A percentile compares a stretch with the other conserved stretches of the same genome.
These are phyloP conservation scores for Notodonta dromedarius DNA, from an alignment of 2,888 invertebrate genomes.

Conservation along the genomic window DNA sequence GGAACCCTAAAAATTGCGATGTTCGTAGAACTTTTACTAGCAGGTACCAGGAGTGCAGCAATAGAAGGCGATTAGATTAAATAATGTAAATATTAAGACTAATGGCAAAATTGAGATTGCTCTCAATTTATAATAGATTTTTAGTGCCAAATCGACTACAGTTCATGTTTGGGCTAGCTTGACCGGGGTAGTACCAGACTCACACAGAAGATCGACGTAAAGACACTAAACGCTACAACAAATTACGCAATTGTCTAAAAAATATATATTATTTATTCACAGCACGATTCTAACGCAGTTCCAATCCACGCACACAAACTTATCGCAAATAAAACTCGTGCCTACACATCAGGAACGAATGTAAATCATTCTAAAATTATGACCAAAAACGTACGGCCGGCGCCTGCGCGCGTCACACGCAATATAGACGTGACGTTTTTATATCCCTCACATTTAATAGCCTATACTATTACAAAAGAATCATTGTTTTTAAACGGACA, in stretches of 20 bases:
- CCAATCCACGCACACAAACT: constrained; percentile 26
- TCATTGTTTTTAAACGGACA: constrained; percentile 76
- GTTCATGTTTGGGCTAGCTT: too few relatives aligned
- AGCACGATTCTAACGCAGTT: constrained; percentile 2
- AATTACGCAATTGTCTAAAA: constrained; percentile 4
- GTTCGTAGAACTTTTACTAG: too few relatives aligned
- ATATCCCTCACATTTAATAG: constrained; percentile 73
- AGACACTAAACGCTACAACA: too few relatives aligned
- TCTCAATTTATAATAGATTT: too few relatives aligned
- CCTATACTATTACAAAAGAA: constrained; percentile 81
- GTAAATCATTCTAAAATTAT: constrained; percentile 78
- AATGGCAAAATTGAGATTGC: too few relatives aligned
- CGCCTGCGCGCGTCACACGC: constrained; percentile 43
- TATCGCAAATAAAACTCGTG: constrained; percentile 49
- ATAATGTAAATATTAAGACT: too few relatives aligned
- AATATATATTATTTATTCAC: constrained; percentile 9
- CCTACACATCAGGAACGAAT: constrained; percentile 43
- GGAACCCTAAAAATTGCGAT: too few relatives aligned
- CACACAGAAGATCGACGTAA: too few relatives aligned
- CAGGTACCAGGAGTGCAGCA: too few relatives aligned
- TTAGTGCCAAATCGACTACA: too few relatives aligned
- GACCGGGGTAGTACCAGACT: too few relatives aligned
- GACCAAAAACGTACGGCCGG: constrained; percentile 55
- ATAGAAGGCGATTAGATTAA: constrained; percentile 2
- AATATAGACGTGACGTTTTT: constrained; percentile 65